Conservation (phyloP, 2,888 invertebrate genomes). For the Electrophaes corylata region DNA sequence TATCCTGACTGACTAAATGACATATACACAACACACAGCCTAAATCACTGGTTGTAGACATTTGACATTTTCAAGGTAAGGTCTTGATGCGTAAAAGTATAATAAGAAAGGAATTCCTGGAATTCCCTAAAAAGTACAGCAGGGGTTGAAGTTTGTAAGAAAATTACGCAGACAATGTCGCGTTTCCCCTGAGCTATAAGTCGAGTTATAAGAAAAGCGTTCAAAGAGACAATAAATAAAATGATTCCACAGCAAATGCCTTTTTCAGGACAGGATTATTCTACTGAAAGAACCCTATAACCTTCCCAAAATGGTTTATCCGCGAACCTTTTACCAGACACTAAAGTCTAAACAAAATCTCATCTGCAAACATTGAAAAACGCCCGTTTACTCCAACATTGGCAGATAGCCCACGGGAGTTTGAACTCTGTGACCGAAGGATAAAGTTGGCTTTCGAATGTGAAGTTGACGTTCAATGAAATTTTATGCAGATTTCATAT, state of each 20-base stretch:
- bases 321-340: constrained; percentile 2
- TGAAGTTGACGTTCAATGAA: constrained; percentile 35
- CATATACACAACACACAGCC: too few relatives aligned
- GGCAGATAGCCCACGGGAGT: background rate
- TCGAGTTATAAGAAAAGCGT: background rate
- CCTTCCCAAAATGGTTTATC: constrained; percentile 2
- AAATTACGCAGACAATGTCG: too few relatives aligned
- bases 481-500: constrained; percentile 67
- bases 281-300: constrained; percentile 2
- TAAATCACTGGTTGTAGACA: too few relatives aligned
- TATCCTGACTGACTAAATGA: too few relatives aligned
- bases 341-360: constrained; percentile 22
- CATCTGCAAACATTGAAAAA: constrained; percentile 24
- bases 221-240: background rate
- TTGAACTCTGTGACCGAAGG: background rate
- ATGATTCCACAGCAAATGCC: background rate
- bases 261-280: background rate
- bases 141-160: too few relatives aligned
- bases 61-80: too few relatives aligned
- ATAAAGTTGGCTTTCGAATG: constrained; percentile 12
- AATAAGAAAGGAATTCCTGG: too few relatives aligned
- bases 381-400: constrained; percentile 5
- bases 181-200: too few relatives aligned
- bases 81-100: too few relatives aligned
- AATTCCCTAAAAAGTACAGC: too few relatives aligned